These are phyloP conservation scores for Meandrina meandrites DNA, from an alignment of 92 coral and sea anemone genomes.

Conservation along the genomic window DNA sequence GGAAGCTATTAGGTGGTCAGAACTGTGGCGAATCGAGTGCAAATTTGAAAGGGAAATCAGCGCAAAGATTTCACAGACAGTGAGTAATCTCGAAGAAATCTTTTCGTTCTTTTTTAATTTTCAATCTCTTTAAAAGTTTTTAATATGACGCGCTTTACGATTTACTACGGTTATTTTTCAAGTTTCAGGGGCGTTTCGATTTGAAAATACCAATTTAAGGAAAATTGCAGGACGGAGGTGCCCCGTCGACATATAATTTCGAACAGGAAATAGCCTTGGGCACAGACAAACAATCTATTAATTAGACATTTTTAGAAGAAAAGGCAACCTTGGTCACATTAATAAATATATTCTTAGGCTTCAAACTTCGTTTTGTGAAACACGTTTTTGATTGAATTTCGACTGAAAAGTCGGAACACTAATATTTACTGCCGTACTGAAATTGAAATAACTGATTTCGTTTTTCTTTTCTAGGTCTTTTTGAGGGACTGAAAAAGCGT, in stretches of 20 bases:
- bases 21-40: background rate
- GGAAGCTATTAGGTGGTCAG: background rate
- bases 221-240: constrained; percentile 3
- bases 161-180: background rate
- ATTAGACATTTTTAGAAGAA: constrained; percentile 18
- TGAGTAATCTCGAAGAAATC: background rate
- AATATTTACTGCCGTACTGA: background rate
- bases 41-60: background rate
- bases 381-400: background rate
- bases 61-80: background rate
- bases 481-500: background rate
- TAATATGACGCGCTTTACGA: background rate
- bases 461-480: constrained; percentile 1
- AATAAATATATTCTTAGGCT: background rate
- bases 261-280: constrained; percentile 15
- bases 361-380: background rate
- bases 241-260: constrained; percentile 22
- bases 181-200: constrained; percentile 27
- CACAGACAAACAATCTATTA: constrained; percentile 11
- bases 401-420: background rate
- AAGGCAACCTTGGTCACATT: background rate
- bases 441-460: background rate
- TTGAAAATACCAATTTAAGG: constrained; percentile 17
- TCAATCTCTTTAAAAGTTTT: background rate
- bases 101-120: background rate